Evolutionary conservation across 2,113 vertebrate genomes (phyloP).

Genomic region (Gila orcuttii): DNA sequence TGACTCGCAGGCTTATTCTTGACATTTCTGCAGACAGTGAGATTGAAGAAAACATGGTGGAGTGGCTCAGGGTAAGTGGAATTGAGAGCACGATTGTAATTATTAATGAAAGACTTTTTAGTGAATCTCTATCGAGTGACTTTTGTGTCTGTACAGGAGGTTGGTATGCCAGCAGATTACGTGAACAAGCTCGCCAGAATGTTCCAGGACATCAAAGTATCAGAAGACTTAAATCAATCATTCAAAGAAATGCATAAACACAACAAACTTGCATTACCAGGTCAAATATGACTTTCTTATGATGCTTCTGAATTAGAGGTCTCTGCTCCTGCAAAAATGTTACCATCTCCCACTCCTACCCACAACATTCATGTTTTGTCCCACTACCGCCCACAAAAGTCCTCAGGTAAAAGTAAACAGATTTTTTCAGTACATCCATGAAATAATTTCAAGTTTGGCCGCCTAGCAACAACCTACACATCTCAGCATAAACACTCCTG

Average conservation of each 20-base stretch:
- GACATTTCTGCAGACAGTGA: slow-evolving; percentile 98
- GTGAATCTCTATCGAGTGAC: not conserved
- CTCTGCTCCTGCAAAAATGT: too few relatives aligned
- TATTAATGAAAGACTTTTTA: not conserved
- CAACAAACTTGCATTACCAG: slow-evolving; percentile 93
- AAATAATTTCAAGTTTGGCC: too few relatives aligned
- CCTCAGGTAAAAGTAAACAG: too few relatives aligned
- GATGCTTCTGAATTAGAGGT: not conserved
- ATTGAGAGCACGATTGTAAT: not conserved
- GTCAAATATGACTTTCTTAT: slow-evolving; percentile 65
- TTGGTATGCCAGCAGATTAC: slow-evolving; percentile 97
- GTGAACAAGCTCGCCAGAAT: slow-evolving; percentile 92
- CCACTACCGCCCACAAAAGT: too few relatives aligned
- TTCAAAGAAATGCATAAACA: slow-evolving; percentile 99
- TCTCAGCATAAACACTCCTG: too few relatives aligned
- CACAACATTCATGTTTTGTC: too few relatives aligned
- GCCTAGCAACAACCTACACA: too few relatives aligned
- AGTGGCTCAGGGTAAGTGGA: slow-evolving; percentile 90
- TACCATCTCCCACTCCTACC: too few relatives aligned
- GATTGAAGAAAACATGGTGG: slow-evolving; percentile 99
- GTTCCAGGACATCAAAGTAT: slow-evolving; percentile 99
- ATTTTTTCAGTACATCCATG: too few relatives aligned
- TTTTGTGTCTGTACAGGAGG: slow-evolving; percentile 81
- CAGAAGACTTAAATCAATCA: slow-evolving; percentile 95
- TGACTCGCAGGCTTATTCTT: slow-evolving; percentile 92